Evolutionary conservation across 1,140 invertebrate species (phyloP).

Genomic region (Drosophila subobscura): DNA sequence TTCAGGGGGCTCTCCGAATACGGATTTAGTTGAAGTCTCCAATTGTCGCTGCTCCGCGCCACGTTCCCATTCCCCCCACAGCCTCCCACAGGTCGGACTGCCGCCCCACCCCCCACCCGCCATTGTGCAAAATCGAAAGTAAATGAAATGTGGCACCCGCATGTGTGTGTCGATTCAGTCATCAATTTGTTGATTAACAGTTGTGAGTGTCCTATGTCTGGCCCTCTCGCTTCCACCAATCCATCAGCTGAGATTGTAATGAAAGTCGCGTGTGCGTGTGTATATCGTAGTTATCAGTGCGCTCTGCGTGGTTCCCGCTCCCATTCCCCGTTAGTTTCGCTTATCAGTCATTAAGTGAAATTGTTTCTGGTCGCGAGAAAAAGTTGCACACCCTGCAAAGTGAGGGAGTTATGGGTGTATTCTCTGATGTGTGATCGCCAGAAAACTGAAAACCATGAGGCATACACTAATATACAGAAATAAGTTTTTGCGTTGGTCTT

Average conservation of each 20-base stretch:
- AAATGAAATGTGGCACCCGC: slow-evolving; percentile 55
- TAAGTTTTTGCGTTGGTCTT: too few species aligned
- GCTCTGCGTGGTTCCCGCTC: background rate
- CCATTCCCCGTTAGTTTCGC: slow-evolving; percentile 14
- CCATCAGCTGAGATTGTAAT: slow-evolving; percentile 9
- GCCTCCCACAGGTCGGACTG: background rate
- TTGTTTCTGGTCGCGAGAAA: slow-evolving; percentile 4
- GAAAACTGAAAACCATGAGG: too few species aligned
- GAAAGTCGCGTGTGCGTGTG: slow-evolving; percentile 28
- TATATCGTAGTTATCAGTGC: slow-evolving; percentile 7
- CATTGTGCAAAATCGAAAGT: slow-evolving; percentile 63
- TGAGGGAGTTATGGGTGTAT: too few species aligned
- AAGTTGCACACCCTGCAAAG: too few species aligned
- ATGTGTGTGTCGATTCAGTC: slow-evolving; percentile 45
- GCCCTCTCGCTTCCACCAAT: background rate
- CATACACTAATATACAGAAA: too few species aligned
- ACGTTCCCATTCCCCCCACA: background rate
- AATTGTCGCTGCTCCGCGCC: slow-evolving; percentile 38
- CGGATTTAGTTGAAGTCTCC: slow-evolving; percentile 69
- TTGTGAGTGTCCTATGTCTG: slow-evolving; percentile 12
- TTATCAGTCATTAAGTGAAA: slow-evolving; percentile 38
- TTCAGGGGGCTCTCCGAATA: slow-evolving; percentile 34
- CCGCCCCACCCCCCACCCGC: background rate
- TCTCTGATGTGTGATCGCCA: too few species aligned
- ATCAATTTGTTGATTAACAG: slow-evolving; percentile 53